These are phyloP conservation scores for Dicentrarchus labrax DNA, from an alignment of 2,113 vertebrate species.

Conservation along the genomic window DNA sequence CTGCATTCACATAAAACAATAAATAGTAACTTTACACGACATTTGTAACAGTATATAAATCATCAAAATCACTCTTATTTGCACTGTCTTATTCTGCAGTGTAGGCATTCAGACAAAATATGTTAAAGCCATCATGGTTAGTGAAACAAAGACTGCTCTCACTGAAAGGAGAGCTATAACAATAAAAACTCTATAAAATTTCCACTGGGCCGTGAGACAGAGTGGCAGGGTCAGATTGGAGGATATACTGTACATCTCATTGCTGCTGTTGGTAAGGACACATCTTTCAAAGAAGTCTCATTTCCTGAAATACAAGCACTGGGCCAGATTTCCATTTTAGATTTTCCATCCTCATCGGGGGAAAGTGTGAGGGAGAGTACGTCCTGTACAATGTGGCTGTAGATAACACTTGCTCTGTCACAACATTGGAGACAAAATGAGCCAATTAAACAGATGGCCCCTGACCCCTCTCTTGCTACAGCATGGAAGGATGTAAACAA, in stretches of 20 bases:
- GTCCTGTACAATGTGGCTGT: slow-evolving; percentile 60
- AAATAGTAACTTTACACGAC: not conserved
- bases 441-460: slow-evolving; percentile 75
- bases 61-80: not conserved
- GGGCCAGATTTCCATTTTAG: slow-evolving; percentile 71
- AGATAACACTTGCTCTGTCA: slow-evolving; percentile 75
- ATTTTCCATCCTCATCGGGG: slow-evolving; percentile 66
- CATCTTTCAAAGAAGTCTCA: slow-evolving; percentile 57
- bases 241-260: slow-evolving; percentile 36
- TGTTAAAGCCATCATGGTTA: slow-evolving; percentile 49
- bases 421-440: slow-evolving; percentile 66
- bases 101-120: slow-evolving; percentile 15
- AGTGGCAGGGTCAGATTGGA: slow-evolving; percentile 43
- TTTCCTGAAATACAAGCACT: slow-evolving; percentile 62
- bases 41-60: not conserved
- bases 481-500: slow-evolving; percentile 67
- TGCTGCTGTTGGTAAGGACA: slow-evolving; percentile 40
- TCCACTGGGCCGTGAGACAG: slow-evolving; percentile 50
- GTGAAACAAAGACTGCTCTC: slow-evolving; percentile 25
- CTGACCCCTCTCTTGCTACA: slow-evolving; percentile 55
- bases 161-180: slow-evolving; percentile 7
- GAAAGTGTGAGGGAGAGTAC: slow-evolving; percentile 60
- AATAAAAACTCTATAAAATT: slow-evolving; percentile 42
- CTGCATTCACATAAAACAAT: not conserved
- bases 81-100: not conserved